Evolutionary conservation across 2,888 invertebrate species (phyloP).

Genomic region (Synergus itoensis): DNA sequence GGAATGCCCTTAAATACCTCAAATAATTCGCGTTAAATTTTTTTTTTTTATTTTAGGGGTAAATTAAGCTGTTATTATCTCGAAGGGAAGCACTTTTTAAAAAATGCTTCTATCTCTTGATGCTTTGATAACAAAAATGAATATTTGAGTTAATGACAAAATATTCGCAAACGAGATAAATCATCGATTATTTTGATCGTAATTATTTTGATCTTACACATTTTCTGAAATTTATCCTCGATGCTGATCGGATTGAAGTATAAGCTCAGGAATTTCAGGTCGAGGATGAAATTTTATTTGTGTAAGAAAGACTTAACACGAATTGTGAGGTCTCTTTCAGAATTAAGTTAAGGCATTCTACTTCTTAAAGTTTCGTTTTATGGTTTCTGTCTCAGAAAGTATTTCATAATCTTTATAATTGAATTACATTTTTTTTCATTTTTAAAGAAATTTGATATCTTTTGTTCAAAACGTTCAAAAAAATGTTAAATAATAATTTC

Average conservation of each 20-base stretch:
- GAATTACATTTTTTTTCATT: too few species aligned
- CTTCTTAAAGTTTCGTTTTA: neutral
- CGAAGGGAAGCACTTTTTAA: too few species aligned
- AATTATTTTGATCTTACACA: neutral
- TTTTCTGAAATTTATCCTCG: neutral
- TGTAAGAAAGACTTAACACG: neutral
- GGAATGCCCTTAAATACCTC: too few species aligned
- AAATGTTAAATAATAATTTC: too few species aligned
- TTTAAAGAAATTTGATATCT: too few species aligned
- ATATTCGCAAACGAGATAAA: neutral
- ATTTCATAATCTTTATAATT: too few species aligned
- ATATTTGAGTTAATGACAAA: neutral
- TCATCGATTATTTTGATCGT: neutral
- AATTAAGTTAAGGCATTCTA: neutral
- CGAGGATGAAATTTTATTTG: neutral
- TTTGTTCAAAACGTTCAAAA: too few species aligned
- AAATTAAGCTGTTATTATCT: too few species aligned
- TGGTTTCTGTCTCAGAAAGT: neutral
- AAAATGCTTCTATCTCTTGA: too few species aligned
- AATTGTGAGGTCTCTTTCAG: neutral
- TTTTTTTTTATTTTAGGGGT: too few species aligned
- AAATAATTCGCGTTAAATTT: too few species aligned
- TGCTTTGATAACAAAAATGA: neutral
- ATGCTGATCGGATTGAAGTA: neutral
- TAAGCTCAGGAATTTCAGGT: neutral